Percentiles rank a stretch among this genome's conserved stretches.
Evolutionary conservation across 1,140 invertebrate genomes (phyloP).

Genomic region (Cardiocondyla obscurior): DNA sequence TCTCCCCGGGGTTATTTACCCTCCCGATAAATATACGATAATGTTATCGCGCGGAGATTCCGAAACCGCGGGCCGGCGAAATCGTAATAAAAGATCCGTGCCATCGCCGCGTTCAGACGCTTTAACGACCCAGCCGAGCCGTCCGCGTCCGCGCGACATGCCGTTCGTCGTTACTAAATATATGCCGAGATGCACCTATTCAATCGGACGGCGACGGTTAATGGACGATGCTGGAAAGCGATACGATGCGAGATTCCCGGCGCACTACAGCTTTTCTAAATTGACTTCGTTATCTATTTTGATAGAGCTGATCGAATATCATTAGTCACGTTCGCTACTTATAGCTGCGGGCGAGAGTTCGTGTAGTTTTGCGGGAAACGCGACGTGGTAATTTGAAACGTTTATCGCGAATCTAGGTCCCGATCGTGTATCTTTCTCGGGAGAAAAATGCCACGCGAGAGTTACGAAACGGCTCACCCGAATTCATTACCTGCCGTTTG

Average conservation of each 20-base stretch:
- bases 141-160: slow-evolving; percentile 68
- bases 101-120: slow-evolving; percentile 62
- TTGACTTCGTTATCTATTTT: slow-evolving; percentile 68
- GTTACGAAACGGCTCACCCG: slow-evolving; percentile 32
- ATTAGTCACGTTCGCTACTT: slow-evolving; percentile 62
- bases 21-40: slow-evolving; percentile 77
- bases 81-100: slow-evolving; percentile 70
- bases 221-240: background rate
- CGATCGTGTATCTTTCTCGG: slow-evolving; percentile 41
- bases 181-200: slow-evolving; percentile 66
- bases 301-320: slow-evolving; percentile 61
- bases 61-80: slow-evolving; percentile 52
- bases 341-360: slow-evolving; percentile 44
- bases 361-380: slow-evolving; percentile 32
- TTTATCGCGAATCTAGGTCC: slow-evolving; percentile 65
- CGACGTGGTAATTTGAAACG: slow-evolving; percentile 61
- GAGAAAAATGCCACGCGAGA: slow-evolving; percentile 51
- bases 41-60: slow-evolving; percentile 68
- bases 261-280: slow-evolving; percentile 47
- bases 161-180: slow-evolving; percentile 72
- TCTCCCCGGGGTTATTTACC: slow-evolving; percentile 70
- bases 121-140: slow-evolving; percentile 72
- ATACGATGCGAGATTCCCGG: background rate
- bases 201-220: slow-evolving; percentile 10
- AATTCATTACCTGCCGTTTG: slow-evolving; percentile 32